Percentiles rank a stretch among this genome's conserved stretches.
Evolutionary conservation across 2,113 vertebrate species (phyloP).

Genomic region (Galemys pyrenaicus): DNA sequence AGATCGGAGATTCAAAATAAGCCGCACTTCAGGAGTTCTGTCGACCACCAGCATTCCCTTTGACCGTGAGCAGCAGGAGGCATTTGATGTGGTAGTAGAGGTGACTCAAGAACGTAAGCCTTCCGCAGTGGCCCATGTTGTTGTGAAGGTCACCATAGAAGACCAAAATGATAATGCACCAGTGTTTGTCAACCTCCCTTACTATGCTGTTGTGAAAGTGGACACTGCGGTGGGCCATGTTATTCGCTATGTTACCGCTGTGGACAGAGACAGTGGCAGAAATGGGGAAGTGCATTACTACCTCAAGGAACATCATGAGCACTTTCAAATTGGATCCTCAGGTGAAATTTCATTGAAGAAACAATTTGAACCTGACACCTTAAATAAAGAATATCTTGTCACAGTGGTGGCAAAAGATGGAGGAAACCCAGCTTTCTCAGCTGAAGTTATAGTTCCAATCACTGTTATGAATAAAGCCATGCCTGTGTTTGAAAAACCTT

Average conservation of each 20-base stretch:
- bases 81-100: constrained; percentile 93
- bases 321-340: constrained; percentile 90
- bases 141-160: constrained; percentile 92
- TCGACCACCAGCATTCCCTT: constrained; percentile 94
- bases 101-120: constrained; percentile 90
- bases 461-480: constrained; percentile 95
- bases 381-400: constrained; percentile 92
- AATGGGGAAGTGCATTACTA: constrained; percentile 93
- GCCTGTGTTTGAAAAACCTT: constrained; percentile 96
- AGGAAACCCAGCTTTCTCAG: constrained; percentile 90
- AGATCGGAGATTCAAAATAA: constrained; percentile 93
- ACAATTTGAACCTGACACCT: constrained; percentile 90
- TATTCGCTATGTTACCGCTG: constrained; percentile 90
- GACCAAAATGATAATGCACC: constrained; percentile 96
- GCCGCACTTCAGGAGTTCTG: constrained; percentile 94
- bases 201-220: constrained; percentile 93
- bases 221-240: constrained; percentile 91
- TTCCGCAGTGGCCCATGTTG: constrained; percentile 89
- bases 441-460: constrained; percentile 92
- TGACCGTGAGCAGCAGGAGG: constrained; percentile 93
- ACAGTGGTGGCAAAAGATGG: constrained; percentile 92
- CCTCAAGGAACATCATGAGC: constrained; percentile 91
- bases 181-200: constrained; percentile 95
- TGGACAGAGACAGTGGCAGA: constrained; percentile 91
- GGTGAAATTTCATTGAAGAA: constrained; percentile 94